phyloP scores from a whole-genome alignment of 2,113 vertebrate species.

The Pogona vitticeps region DNA sequence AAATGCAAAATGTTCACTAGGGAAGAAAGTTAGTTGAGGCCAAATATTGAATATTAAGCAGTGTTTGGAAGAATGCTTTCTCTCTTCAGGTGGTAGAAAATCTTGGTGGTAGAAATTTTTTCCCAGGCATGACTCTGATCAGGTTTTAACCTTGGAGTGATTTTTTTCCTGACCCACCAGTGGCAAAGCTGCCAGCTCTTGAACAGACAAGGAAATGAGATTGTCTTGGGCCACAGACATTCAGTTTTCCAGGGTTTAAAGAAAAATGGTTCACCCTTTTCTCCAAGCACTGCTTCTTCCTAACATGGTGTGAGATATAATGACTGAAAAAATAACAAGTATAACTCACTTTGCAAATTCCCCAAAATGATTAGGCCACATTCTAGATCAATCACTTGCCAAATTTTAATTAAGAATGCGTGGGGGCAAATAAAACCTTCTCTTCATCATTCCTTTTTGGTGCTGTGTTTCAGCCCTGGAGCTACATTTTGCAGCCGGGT shows the following conservation, averaged over 20 bases:
- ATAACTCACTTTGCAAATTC: constrained; percentile 68
- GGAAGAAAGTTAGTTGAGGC: not conserved
- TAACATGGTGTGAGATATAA: constrained; percentile 66
- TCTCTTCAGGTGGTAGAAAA: not conserved
- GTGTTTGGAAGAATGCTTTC: not conserved
- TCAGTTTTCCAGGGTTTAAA: constrained; percentile 65
- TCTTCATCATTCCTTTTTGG: constrained; percentile 63
- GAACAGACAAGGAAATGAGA: constrained; percentile 32
- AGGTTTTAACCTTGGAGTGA: not conserved
- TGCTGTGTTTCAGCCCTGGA: constrained; percentile 67
- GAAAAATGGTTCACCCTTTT: constrained; percentile 48
- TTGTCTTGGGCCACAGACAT: constrained; percentile 1
- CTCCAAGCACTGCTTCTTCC: constrained; percentile 51
- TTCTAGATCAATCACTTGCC: constrained; percentile 73
- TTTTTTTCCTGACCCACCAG: constrained; percentile 15
- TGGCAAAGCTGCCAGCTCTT: constrained; percentile 43
- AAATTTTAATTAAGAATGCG: constrained; percentile 75
- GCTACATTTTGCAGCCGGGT: constrained; percentile 67
- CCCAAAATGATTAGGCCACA: constrained; percentile 69
- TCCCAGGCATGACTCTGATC: not conserved
- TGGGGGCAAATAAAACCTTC: constrained; percentile 68
- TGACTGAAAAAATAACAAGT: constrained; percentile 56
- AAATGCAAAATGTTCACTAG: not conserved
- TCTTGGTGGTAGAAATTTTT: not conserved
- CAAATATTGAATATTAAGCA: not conserved